A percentile compares a stretch with the other conserved stretches of the same genome.
phyloP scores from a whole-genome alignment of 1,140 invertebrate species.

The Drosophila albomicans region DNA sequence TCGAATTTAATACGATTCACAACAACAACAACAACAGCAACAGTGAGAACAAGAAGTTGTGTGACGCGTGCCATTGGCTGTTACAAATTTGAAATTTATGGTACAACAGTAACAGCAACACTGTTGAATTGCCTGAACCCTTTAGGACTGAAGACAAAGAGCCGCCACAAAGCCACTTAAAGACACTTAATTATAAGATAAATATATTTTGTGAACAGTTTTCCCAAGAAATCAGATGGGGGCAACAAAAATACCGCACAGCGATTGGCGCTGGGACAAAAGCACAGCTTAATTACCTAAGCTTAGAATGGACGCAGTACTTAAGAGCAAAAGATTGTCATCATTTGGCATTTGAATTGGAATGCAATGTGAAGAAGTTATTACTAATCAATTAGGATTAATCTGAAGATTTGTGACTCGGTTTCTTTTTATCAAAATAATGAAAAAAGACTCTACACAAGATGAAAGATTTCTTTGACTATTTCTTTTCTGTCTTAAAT shows the following conservation, averaged over 20 bases:
- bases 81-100: constrained; percentile 33
- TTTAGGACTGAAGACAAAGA: constrained; percentile 14
- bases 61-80: constrained; percentile 55
- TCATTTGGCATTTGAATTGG: neutral
- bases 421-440: too few species aligned
- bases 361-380: neutral
- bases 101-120: neutral
- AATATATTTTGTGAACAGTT: constrained; percentile 11
- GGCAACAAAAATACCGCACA: constrained; percentile 7
- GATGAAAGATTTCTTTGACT: too few species aligned
- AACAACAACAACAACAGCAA: neutral
- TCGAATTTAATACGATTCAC: constrained; percentile 53
- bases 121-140: constrained; percentile 4
- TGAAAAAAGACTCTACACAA: too few species aligned
- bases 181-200: constrained; percentile 26
- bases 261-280: neutral
- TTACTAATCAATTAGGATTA: neutral
- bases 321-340: neutral
- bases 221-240: constrained; percentile 11
- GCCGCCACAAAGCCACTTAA: constrained; percentile 13
- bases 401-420: neutral
- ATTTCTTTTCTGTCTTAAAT: neutral
- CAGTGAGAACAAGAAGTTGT: constrained; percentile 3
- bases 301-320: neutral
- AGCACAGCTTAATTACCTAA: constrained; percentile 11